Conservation (phyloP, 2,888 invertebrate genomes). For the Cenopis cana region DNA sequence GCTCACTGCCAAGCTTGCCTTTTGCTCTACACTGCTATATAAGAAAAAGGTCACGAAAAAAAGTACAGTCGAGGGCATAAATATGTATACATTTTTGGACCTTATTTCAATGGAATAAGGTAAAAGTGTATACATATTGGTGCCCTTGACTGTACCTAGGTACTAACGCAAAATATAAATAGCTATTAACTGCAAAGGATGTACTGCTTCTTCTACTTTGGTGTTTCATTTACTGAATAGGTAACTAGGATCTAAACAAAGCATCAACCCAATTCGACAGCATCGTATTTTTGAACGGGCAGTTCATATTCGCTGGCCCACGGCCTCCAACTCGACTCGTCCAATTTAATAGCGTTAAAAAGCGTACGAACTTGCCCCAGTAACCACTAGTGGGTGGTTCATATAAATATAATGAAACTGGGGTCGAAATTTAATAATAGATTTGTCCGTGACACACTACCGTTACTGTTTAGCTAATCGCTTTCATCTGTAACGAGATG, state of each 20-base stretch:
- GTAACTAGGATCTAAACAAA: constrained; percentile 9
- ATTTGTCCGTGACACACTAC: constrained; percentile 62
- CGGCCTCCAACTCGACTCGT: constrained; percentile 76
- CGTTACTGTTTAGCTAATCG: constrained; percentile 47
- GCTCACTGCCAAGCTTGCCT: neutral
- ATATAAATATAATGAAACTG: constrained; percentile 75
- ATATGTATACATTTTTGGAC: too few relatives aligned
- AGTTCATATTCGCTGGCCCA: constrained; percentile 58
- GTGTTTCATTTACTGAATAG: too few relatives aligned
- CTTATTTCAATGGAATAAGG: too few relatives aligned
- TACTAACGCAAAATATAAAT: neutral
- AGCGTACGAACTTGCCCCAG: constrained; percentile 81
- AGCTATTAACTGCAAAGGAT: neutral
- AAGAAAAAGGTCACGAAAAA: too few relatives aligned
- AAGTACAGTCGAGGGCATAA: too few relatives aligned
- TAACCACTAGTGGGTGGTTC: constrained; percentile 70
- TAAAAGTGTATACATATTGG: too few relatives aligned
- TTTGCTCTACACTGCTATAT: neutral
- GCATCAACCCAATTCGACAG: neutral
- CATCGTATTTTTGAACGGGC: neutral
- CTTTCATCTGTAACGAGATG: neutral
- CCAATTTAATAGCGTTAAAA: constrained; percentile 78
- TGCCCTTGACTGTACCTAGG: too few relatives aligned
- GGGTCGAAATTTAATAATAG: constrained; percentile 68
- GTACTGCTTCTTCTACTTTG: neutral